These are phyloP conservation scores for Drosophila borborema DNA, from an alignment of 2,888 invertebrate genomes.

Conservation along the genomic window DNA sequence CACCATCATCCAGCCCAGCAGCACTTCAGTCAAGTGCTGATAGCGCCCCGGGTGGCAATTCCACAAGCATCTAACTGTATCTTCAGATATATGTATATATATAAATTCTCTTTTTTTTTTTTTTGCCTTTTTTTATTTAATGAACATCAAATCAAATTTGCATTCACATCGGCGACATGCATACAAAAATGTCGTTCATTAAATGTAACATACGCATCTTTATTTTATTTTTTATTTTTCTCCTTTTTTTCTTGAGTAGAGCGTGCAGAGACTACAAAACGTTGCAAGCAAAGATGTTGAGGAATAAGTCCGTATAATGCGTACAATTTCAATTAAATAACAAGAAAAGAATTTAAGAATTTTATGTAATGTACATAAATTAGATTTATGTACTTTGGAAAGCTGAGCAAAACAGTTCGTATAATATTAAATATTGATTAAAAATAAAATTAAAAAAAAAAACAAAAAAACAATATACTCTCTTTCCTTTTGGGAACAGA, in stretches of 20 bases:
- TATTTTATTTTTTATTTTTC: not conserved
- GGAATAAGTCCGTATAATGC: not conserved
- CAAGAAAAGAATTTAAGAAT: not conserved
- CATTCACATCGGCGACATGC: conserved; percentile 38
- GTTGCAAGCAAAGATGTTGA: not conserved
- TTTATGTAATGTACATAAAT: not conserved
- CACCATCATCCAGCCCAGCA: conserved; percentile 5
- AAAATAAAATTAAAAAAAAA: too few relatives aligned
- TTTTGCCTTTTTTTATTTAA: conserved; percentile 36
- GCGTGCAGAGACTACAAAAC: not conserved
- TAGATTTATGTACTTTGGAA: not conserved
- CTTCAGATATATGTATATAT: not conserved
- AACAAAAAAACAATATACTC: too few relatives aligned
- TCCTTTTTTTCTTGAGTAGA: not conserved
- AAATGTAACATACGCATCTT: conserved; percentile 7
- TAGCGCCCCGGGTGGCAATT: conserved; percentile 40
- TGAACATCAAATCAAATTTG: conserved; percentile 58
- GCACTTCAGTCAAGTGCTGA: conserved; percentile 45
- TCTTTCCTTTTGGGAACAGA: too few relatives aligned
- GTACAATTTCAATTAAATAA: not conserved
- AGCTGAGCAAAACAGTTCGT: too few relatives aligned
- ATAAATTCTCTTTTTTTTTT: conserved; percentile 1
- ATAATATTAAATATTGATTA: not conserved
- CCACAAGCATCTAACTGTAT: conserved; percentile 5
- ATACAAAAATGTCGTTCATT: conserved; percentile 40